These are phyloP conservation scores for Rissa tridactyla DNA, from an alignment of 2,113 vertebrate species.

Conservation along the genomic window DNA sequence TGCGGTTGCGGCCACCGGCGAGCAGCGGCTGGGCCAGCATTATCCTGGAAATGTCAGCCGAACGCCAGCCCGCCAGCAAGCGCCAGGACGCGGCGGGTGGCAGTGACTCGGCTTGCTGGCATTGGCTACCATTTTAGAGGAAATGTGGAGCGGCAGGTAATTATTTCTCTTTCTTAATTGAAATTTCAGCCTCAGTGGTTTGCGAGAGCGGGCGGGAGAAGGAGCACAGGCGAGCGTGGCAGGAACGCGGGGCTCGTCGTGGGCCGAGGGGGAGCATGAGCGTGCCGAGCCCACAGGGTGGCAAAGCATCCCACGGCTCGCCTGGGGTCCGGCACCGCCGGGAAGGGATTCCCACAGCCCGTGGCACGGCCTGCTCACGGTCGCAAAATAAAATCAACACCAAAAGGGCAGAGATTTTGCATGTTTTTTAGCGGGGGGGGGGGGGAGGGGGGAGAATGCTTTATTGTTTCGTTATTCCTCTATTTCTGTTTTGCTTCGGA, in stretches of 20 bases:
- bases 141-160: conserved; percentile 57
- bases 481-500: conserved; percentile 50
- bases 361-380: fast-evolving
- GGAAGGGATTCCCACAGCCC: background rate
- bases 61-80: background rate
- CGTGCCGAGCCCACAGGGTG: background rate
- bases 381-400: background rate
- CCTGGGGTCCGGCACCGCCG: fast-evolving
- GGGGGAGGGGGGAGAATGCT: background rate
- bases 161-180: conserved; percentile 77
- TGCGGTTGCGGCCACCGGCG: background rate
- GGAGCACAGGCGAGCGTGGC: conserved; percentile 27
- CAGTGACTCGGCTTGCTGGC: conserved; percentile 31
- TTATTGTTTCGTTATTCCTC: conserved; percentile 32
- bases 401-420: background rate
- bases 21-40: background rate
- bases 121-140: conserved; percentile 58
- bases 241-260: background rate
- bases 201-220: conserved; percentile 5
- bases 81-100: conserved; percentile 19
- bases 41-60: conserved; percentile 7
- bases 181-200: conserved; percentile 77
- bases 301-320: background rate
- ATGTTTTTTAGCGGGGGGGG: no score
- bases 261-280: background rate